Evolutionary conservation across 2,113 vertebrate genomes (phyloP), one percentile per base, ranked within the genome.

Genomic region (Sphyrna mokarran): DNA sequence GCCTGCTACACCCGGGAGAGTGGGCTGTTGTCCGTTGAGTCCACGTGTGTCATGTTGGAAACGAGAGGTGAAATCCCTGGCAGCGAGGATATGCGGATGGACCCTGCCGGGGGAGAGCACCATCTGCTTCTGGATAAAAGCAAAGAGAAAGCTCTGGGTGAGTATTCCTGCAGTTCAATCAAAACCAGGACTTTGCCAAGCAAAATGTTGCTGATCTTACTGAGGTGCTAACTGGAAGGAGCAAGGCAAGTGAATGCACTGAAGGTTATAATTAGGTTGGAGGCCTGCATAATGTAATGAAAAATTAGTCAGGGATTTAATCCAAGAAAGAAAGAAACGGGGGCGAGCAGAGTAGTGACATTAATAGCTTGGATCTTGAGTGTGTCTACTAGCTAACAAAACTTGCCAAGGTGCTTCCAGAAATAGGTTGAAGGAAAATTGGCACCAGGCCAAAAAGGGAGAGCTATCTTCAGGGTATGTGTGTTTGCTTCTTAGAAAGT

Each of bases 131-230:
- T 96, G 95, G 98, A 96, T 96, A 98, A 98, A 96, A 97, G 96
- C 96, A 98, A 97, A 97, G 98, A 99, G 29, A 97, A 97, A 94
- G 98, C 98, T 1, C 98, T 99, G 96, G 99, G 99, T 99, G 97
- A 70, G 96, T 96, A 23, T 40, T 22, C 83, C 54, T 85, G 43
- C 80, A 61, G 29, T 37, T 72, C 58, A 37, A 11, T n/a, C 78
- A 43, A 76, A 26, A 29, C 26, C 95, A 95, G 37, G 29, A 54
- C 37, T 89, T 58, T 58, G 61, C 54, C 87, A 26, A 61, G 29
- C 26, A 13, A 54, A 1, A 22, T 43, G n/a, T 43, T 95, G 63
- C 37, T 11, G 37, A 76, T 48, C 66, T 76, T 72, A 20, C 11
- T 95, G 16, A 58, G 14, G 23, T 95, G 54, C 80, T 70, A 23